These are phyloP conservation scores for Hermetia illucens DNA, from an alignment of 1,140 invertebrate genomes.

Conservation along the genomic window DNA sequence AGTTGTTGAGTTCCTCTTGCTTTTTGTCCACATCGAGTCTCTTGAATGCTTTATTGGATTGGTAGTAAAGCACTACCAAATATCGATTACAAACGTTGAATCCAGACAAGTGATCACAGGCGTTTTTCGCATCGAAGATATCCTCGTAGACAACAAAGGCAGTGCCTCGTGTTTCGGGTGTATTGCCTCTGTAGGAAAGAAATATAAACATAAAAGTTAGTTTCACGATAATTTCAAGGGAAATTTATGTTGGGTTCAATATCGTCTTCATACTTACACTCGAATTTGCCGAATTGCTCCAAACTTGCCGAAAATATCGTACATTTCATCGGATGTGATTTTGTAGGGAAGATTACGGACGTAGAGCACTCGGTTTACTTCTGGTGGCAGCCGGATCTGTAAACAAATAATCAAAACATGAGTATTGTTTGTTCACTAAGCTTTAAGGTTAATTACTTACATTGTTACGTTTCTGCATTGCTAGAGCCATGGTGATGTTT, in stretches of 20 bases:
- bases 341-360: constrained; percentile 97
- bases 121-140: constrained; percentile 99
- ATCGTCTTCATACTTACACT: constrained; percentile 74
- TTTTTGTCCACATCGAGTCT: constrained; percentile 94
- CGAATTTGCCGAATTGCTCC: constrained; percentile 97
- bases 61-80: constrained; percentile 94
- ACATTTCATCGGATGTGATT: constrained; percentile 99
- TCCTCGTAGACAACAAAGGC: constrained; percentile 99
- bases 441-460: constrained; percentile 29
- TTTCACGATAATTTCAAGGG: constrained; percentile 2
- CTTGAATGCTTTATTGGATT: constrained; percentile 90
- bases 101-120: constrained; percentile 96
- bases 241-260: background rate
- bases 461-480: constrained; percentile 43
- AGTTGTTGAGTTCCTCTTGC: constrained; percentile 89
- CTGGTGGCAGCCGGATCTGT: constrained; percentile 90
- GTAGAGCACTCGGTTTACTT: constrained; percentile 96
- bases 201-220: constrained; percentile 22
- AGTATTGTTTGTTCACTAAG: background rate
- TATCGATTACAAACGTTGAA: constrained; percentile 99
- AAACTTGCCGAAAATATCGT: constrained; percentile 99
- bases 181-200: constrained; percentile 92
- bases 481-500: constrained; percentile 43
- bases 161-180: constrained; percentile 92
- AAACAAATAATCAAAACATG: constrained; percentile 4